Evolutionary conservation across 2,888 invertebrate species (phyloP).

Genomic region (Cremastinae sp.): DNA sequence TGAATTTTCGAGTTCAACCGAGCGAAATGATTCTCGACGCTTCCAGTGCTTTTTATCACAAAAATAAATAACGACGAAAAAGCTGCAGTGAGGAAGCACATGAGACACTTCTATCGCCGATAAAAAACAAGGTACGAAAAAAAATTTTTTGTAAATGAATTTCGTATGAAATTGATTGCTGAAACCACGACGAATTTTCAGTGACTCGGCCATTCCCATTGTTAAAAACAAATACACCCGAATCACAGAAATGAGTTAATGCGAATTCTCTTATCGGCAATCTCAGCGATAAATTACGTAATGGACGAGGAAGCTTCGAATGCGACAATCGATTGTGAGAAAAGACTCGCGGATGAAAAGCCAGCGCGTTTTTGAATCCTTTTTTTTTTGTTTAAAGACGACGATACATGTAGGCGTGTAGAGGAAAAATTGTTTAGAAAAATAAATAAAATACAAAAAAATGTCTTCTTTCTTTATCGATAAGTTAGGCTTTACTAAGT

Average conservation of each 20-base stretch:
- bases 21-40: slow-evolving; percentile 3
- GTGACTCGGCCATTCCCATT: slow-evolving; percentile 56
- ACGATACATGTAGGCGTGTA: slow-evolving; percentile 52
- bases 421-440: slow-evolving; percentile 54
- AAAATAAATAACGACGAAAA: slow-evolving; percentile 23
- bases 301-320: slow-evolving; percentile 10
- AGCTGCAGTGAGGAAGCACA: slow-evolving; percentile 38
- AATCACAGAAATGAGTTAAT: slow-evolving; percentile 54
- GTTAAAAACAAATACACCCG: slow-evolving; percentile 54
- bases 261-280: slow-evolving; percentile 22
- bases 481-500: slow-evolving; percentile 78
- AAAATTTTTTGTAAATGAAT: slow-evolving; percentile 29
- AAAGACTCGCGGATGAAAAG: slow-evolving; percentile 29
- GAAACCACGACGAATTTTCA: neutral
- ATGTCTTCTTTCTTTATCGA: slow-evolving; percentile 63
- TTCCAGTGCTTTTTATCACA: slow-evolving; percentile 3
- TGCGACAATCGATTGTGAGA: slow-evolving; percentile 13
- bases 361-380: no score
- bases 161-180: slow-evolving; percentile 13
- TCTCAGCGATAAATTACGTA: neutral
- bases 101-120: slow-evolving; percentile 27
- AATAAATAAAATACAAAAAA: slow-evolving; percentile 65
- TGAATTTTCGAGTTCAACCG: slow-evolving; percentile 6
- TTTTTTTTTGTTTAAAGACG: no score
- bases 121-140: slow-evolving; percentile 8